Evolutionary conservation across 2,113 vertebrate genomes (phyloP).

Genomic region (Nestor notabilis): DNA sequence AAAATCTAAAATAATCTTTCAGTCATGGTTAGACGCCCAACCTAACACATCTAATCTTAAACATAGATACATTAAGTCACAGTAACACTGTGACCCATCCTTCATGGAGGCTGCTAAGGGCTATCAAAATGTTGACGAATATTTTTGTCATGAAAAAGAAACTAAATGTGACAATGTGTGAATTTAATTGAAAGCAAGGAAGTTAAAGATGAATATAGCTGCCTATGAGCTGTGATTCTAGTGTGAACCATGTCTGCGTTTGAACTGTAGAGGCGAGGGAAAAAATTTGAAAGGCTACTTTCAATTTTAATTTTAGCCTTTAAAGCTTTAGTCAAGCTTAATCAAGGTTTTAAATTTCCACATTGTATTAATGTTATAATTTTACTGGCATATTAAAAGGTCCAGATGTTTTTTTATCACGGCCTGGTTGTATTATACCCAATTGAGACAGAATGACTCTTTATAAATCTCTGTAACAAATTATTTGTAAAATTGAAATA

Average conservation of each 20-base stretch:
- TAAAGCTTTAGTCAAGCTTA: background rate
- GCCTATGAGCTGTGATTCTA: background rate
- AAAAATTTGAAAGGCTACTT: background rate
- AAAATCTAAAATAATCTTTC: too few relatives aligned
- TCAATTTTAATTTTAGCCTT: background rate
- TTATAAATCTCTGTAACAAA: background rate
- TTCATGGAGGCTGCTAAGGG: background rate
- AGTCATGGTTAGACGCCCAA: too few relatives aligned
- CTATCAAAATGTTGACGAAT: background rate
- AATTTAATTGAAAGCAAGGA: background rate
- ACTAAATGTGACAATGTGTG: background rate
- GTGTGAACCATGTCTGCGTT: background rate
- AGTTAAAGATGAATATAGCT: background rate
- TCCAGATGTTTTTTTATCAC: background rate
- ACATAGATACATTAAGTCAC: background rate
- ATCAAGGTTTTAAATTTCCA: background rate
- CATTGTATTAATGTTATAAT: background rate
- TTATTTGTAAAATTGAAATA: background rate
- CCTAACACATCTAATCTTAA: background rate
- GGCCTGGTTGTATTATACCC: background rate
- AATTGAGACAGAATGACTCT: background rate
- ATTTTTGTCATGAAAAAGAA: background rate
- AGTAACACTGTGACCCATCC: background rate
- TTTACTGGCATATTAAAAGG: background rate
- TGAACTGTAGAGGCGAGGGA: background rate